Base-by-base conservation (phyloP, 2,888 invertebrate species). In the Coleophora flavipennella region DNA sequence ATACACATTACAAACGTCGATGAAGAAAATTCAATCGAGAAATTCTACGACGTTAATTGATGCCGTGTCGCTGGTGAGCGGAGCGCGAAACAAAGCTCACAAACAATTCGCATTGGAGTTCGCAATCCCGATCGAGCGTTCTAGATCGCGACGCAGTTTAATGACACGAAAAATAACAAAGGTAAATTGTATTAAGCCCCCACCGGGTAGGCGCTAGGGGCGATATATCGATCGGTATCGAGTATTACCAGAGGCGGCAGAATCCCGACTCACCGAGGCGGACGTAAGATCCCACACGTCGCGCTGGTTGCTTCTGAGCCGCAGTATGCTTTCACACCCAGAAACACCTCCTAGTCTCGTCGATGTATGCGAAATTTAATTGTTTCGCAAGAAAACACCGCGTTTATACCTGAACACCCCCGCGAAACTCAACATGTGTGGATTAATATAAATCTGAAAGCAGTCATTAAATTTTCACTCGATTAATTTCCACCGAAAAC, bases 141-240 rank as follows among this genome's bases (percentile, higher is more conserved):
- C 70, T 72, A 72, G 79, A 81, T 81, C 80, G 78, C 80, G 73
- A 80, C 81, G 79, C 78, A 81, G 80, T 83, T 84, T 81, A 84
- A 84, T 84, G 84, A 84, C 79, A 83, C 83, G 84, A 84, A 83
- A 84, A 84, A 84, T 84, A 84, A 84, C 84, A 83, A 81, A 83
- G 83, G 84, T 81, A 83, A 84, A 84, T 84, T 84, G 83, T 83
- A 83, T 83, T 83, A 78, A 81, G 75, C 73, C 70, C 60, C 67
- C 66, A 62, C 63, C 71, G 72, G 67, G 73, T 73, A 73, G 73
- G 74, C 72, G 67, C 67, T 62, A 61, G 54, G 55, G 62, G 62
- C 61, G 60, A 68, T 69, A 70, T 76, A 81, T 79, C 69, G 79
- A 81, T 72, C 65, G 56, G 54, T 47, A 70, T 71, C 69, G 67